Percentiles rank a stretch among this genome's conserved stretches.
Evolutionary conservation across 37 sponge, comb jelly and placozoan genomes (phyloP).

Genomic region (Geodia barretti): DNA sequence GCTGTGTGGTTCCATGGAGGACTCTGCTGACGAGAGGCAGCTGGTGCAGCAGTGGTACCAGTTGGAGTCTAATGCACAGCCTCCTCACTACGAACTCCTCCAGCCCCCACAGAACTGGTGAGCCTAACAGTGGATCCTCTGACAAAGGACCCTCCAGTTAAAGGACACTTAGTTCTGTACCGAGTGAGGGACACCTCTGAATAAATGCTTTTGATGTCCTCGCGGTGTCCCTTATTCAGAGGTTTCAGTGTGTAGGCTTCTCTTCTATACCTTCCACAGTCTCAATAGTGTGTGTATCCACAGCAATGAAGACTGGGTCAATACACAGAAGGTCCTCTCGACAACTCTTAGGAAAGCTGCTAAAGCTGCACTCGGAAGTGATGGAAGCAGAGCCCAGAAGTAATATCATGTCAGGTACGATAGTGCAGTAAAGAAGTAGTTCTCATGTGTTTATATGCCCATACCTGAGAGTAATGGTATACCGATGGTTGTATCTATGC

Average conservation of each 20-base stretch:
- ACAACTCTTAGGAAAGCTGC: constrained; percentile 57
- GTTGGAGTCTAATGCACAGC: constrained; percentile 62
- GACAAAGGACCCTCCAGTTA: too few species aligned
- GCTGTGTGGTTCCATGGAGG: constrained; percentile 47
- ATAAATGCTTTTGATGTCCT: too few species aligned
- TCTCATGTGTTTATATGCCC: too few species aligned
- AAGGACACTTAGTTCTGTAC: too few species aligned
- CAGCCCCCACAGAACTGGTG: neutral
- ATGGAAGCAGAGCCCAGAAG: constrained; percentile 49
- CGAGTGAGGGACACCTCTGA: too few species aligned
- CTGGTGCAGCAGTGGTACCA: constrained; percentile 65
- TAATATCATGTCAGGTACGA: constrained; percentile 69
- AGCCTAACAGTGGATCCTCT: neutral
- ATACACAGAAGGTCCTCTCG: constrained; percentile 23
- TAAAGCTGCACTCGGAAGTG: constrained; percentile 60
- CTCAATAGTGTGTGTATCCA: too few species aligned
- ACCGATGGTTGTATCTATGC: too few species aligned
- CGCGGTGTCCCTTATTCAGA: too few species aligned
- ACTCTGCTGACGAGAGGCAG: constrained; percentile 21
- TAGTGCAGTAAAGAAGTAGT: too few species aligned
- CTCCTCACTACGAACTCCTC: constrained; percentile 41
- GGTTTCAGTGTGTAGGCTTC: too few species aligned
- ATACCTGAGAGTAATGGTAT: neutral
- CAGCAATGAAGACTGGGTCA: constrained; percentile 1
- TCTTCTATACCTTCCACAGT: too few species aligned